phyloP scores from a whole-genome alignment of 1,140 invertebrate genomes.

The Drusus annulatus region DNA sequence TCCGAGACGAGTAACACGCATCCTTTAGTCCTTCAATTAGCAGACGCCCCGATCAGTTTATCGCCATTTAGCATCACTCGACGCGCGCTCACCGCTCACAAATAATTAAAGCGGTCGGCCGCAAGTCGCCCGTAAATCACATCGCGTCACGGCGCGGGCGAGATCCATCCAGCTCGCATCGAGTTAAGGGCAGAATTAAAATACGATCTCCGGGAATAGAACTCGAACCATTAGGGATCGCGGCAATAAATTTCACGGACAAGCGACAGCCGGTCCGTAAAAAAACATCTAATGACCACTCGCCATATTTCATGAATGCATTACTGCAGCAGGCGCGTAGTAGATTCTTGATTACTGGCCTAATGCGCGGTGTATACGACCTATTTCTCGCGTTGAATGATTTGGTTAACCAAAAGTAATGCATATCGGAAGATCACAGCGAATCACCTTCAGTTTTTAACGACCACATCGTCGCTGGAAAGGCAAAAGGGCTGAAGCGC shows the following conservation, averaged over 20 bases:
- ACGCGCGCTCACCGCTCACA: slow-evolving; percentile 43
- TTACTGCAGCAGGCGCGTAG: not conserved
- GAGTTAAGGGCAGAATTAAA: slow-evolving; percentile 54
- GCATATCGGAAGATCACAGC: too few species aligned
- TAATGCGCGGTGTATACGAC: too few species aligned
- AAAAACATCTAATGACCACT: slow-evolving; percentile 48
- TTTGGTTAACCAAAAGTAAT: too few species aligned
- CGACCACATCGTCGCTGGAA: too few species aligned
- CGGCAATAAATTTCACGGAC: slow-evolving; percentile 57
- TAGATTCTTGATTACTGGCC: not conserved
- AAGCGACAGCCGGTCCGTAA: slow-evolving; percentile 37
- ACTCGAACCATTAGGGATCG: slow-evolving; percentile 43
- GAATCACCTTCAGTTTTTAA: too few species aligned
- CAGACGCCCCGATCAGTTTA: not conserved
- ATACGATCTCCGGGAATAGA: slow-evolving; percentile 55
- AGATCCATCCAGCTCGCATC: slow-evolving; percentile 30
- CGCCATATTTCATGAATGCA: slow-evolving; percentile 40
- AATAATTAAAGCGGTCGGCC: slow-evolving; percentile 42
- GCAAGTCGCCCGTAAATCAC: slow-evolving; percentile 37
- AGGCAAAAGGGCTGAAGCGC: too few species aligned
- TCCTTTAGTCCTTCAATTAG: not conserved
- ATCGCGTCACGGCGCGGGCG: slow-evolving; percentile 27
- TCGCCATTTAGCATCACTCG: slow-evolving; percentile 20
- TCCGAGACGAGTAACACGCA: too few species aligned
- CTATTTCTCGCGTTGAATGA: too few species aligned